These are phyloP conservation scores for Lepus oiostolus DNA, from an alignment of 2,797 vertebrate species.

Conservation along the genomic window DNA sequence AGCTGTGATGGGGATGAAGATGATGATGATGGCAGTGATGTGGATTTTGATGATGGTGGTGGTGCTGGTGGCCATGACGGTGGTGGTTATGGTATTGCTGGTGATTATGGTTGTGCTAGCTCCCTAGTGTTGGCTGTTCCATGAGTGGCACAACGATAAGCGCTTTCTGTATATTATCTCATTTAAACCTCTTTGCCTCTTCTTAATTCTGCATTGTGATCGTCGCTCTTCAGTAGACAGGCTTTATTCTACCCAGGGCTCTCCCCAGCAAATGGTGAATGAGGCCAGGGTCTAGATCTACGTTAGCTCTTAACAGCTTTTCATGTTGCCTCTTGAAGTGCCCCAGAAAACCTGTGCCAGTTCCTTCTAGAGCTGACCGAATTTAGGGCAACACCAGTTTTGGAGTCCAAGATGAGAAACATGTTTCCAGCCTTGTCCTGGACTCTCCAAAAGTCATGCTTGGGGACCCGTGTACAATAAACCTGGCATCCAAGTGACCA, in stretches of 20 bases:
- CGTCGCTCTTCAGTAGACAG: neutral
- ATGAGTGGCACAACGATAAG: neutral
- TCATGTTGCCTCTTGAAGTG: neutral
- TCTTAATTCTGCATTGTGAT: neutral
- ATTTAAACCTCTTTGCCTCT: neutral
- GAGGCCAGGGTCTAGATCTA: neutral
- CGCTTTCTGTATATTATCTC: neutral
- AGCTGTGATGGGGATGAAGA: neutral
- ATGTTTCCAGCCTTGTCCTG: neutral
- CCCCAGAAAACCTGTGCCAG: neutral
- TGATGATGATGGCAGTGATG: neutral
- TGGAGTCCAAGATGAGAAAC: neutral
- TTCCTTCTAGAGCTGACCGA: neutral
- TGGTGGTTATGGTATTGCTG: neutral
- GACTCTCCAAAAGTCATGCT: neutral
- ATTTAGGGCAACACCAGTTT: too few relatives aligned
- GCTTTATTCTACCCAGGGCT: neutral
- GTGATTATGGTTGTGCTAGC: too few relatives aligned
- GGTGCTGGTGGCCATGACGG: rapidly evolving
- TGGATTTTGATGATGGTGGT: neutral
- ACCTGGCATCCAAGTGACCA: neutral
- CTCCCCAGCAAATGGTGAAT: neutral
- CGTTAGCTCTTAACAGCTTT: neutral
- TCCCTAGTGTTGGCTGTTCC: neutral
- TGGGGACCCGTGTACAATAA: neutral